Evolutionary conservation across 1,140 invertebrate genomes (phyloP).

Genomic region (Drosophila fuyamai): DNA sequence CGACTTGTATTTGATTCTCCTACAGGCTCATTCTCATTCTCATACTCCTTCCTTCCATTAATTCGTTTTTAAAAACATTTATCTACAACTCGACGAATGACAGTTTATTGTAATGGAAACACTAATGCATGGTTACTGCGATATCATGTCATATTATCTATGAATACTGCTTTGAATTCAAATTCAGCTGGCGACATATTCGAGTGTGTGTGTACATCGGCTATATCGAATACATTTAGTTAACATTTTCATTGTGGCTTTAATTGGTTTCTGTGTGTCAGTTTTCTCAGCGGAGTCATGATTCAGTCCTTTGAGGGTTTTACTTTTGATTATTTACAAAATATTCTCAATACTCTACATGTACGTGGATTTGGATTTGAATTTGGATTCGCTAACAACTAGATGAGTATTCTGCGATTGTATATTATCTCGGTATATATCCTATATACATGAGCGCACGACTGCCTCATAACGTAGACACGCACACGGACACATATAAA

Average conservation of each 20-base stretch:
- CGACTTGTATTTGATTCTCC: slow-evolving; percentile 71
- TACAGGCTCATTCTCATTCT: slow-evolving; percentile 18
- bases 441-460: slow-evolving; percentile 59
- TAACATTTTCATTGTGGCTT: slow-evolving; percentile 69
- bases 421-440: slow-evolving; percentile 39
- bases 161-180: slow-evolving; percentile 77
- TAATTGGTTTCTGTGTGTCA: slow-evolving; percentile 26
- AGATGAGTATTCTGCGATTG: slow-evolving; percentile 46
- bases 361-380: slow-evolving; percentile 9
- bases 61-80: slow-evolving; percentile 72
- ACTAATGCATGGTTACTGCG: slow-evolving; percentile 61
- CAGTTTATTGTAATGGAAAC: slow-evolving; percentile 74
- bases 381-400: slow-evolving; percentile 51
- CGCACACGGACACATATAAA: slow-evolving; percentile 34
- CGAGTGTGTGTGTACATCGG: slow-evolving; percentile 43
- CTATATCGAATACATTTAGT: slow-evolving; percentile 76
- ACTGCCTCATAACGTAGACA: slow-evolving; percentile 31
- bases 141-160: slow-evolving; percentile 68
- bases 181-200: slow-evolving; percentile 63
- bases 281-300: slow-evolving; percentile 35
- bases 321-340: slow-evolving; percentile 63
- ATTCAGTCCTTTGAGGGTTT: slow-evolving; percentile 65
- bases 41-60: slow-evolving; percentile 11
- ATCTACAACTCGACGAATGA: slow-evolving; percentile 74
- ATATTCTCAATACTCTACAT: slow-evolving; percentile 28